phyloP scores from a whole-genome alignment of 2,113 vertebrate genomes.

The Phalacrocorax brasilianus region DNA sequence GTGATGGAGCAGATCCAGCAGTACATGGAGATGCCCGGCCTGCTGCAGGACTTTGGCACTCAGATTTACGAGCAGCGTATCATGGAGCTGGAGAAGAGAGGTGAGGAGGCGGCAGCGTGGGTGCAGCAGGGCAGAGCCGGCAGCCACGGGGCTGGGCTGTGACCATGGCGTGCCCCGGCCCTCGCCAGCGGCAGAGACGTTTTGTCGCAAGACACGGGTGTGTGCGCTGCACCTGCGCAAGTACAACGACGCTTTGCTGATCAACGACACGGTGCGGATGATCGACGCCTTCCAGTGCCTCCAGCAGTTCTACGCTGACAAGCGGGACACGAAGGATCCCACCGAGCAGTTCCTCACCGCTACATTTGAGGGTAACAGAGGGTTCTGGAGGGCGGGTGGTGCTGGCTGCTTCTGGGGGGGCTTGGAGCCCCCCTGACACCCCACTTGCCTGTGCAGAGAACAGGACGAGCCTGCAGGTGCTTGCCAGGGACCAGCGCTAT shows the following conservation, averaged over 20 bases:
- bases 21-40: constrained; percentile 27
- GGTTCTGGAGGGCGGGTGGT: too few species aligned
- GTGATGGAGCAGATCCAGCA: constrained; percentile 84
- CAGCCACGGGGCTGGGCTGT: accelerated
- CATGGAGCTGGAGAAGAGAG: constrained; percentile 78
- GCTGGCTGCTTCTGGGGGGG: neutral
- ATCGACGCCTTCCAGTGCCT: constrained; percentile 80
- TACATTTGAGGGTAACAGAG: constrained; percentile 77
- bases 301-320: constrained; percentile 73
- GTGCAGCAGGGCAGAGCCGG: accelerated
- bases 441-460: constrained; percentile 61
- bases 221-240: constrained; percentile 85
- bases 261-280: constrained; percentile 84
- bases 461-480: constrained; percentile 12
- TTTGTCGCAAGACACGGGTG: constrained; percentile 65
- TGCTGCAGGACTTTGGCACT: constrained; percentile 74
- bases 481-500: constrained; percentile 40
- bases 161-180: accelerated
- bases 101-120: neutral
- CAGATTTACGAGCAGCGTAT: constrained; percentile 87
- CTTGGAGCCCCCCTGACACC: neutral
- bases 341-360: constrained; percentile 74
- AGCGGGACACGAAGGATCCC: neutral
- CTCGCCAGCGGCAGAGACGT: constrained; percentile 64
- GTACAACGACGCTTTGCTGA: constrained; percentile 89